Evolutionary conservation across 1,140 invertebrate genomes (phyloP).

Genomic region (Drosophila dunni): DNA sequence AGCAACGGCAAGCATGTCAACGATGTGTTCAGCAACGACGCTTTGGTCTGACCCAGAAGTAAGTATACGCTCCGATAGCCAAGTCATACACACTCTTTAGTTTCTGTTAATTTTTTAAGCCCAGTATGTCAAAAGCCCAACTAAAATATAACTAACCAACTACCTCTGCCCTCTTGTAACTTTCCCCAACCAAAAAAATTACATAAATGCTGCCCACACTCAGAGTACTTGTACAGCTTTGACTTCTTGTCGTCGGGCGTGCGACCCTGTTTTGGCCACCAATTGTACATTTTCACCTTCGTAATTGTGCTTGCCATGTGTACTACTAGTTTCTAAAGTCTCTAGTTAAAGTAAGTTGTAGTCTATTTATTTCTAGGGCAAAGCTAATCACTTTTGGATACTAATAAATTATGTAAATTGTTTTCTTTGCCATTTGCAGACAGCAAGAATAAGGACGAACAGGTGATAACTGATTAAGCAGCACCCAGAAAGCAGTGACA

Average conservation of each 20-base stretch:
- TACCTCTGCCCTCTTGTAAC: constrained; percentile 38
- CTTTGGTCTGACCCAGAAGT: constrained; percentile 83
- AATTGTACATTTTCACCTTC: constrained; percentile 74
- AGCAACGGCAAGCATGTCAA: constrained; percentile 79
- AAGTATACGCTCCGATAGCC: constrained; percentile 51
- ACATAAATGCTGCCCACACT: constrained; percentile 49
- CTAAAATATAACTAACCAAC: constrained; percentile 49
- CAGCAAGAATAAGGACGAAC: constrained; percentile 17
- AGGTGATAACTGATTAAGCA: constrained; percentile 29
- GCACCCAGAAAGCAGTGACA: constrained; percentile 50
- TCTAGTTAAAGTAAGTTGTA: constrained; percentile 75
- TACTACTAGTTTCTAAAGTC: constrained; percentile 69
- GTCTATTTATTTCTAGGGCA: background rate
- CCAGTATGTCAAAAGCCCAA: constrained; percentile 2
- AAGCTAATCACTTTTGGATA: background rate
- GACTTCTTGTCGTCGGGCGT: constrained; percentile 72
- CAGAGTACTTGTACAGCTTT: constrained; percentile 76
- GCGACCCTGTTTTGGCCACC: constrained; percentile 56
- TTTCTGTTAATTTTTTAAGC: constrained; percentile 4
- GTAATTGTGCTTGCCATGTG: constrained; percentile 72
- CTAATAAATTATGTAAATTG: background rate
- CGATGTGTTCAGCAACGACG: constrained; percentile 82
- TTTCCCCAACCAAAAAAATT: constrained; percentile 8
- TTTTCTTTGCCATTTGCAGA: constrained; percentile 26
- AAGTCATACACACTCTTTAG: background rate